Evolutionary conservation across 1,140 invertebrate genomes (phyloP).

Genomic region (Polypedilum vanderplanki): DNA sequence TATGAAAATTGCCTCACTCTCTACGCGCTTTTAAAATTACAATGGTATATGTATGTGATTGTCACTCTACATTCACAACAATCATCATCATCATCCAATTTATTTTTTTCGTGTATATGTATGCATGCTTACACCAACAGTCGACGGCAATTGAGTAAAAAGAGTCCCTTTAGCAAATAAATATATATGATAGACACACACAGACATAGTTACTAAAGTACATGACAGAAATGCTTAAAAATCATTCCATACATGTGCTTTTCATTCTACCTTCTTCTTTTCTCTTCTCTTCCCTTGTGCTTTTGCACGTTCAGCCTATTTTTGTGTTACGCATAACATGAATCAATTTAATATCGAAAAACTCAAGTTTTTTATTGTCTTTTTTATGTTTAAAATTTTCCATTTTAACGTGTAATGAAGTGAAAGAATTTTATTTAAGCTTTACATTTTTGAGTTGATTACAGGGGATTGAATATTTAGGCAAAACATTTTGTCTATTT

Average conservation of each 20-base stretch:
- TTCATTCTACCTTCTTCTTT: not conserved
- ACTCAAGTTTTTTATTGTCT: no score
- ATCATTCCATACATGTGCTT: not conserved
- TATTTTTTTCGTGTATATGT: not conserved
- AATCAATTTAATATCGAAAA: no score
- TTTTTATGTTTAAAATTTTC: no score
- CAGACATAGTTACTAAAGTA: not conserved
- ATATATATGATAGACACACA: not conserved
- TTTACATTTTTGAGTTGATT: no score
- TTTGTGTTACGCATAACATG: no score
- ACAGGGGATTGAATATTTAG: no score
- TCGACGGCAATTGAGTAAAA: not conserved
- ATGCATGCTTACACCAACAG: not conserved
- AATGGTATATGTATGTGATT: not conserved
- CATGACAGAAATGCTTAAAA: constrained; percentile 12
- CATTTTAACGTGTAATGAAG: no score
- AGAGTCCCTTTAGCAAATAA: not conserved
- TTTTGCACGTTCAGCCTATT: not conserved
- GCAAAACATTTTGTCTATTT: no score
- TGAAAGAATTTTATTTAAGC: no score
- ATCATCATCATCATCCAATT: constrained; percentile 18
- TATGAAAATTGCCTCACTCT: not conserved
- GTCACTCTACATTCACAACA: not conserved
- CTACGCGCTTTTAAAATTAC: not conserved
- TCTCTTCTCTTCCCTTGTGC: not conserved